Conservation (phyloP, 2,113 vertebrate genomes). For the Microtus montanus region DNA sequence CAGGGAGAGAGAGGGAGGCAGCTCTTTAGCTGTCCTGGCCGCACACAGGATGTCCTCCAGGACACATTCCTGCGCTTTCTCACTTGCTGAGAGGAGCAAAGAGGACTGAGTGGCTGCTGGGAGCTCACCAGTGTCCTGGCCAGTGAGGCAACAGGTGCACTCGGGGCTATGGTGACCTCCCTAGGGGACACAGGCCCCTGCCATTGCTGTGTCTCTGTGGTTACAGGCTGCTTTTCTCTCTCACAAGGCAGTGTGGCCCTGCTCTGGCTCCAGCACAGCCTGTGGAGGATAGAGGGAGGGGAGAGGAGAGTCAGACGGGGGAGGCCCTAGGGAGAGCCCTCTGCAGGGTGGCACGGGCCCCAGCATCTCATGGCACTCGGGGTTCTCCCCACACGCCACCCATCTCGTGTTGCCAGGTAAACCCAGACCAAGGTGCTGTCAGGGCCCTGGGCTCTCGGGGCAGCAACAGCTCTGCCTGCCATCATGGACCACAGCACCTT, state of each 20-base stretch:
- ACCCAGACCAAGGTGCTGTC: neutral
- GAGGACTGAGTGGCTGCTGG: neutral
- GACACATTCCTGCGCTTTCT: neutral
- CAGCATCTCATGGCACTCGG: neutral
- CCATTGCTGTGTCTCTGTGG: neutral
- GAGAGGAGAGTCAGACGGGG: neutral
- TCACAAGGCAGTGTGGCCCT: neutral
- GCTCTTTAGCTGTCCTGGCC: neutral
- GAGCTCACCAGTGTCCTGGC: neutral
- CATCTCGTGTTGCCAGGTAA: neutral
- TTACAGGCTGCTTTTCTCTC: neutral
- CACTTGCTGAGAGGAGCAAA: neutral
- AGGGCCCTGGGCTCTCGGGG: neutral
- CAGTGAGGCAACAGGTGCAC: neutral
- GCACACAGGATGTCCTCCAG: neutral
- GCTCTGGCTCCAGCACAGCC: neutral
- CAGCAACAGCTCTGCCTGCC: neutral
- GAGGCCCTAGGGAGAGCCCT: neutral
- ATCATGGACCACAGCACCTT: neutral
- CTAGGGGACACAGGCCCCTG: rapidly evolving
- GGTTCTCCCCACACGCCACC: neutral
- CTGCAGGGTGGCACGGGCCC: rapidly evolving
- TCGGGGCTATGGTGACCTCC: neutral
- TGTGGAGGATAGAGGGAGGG: neutral
- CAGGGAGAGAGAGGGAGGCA: neutral